Conservation (phyloP, 2,888 invertebrate genomes). For the Nephrotoma appendiculata region DNA sequence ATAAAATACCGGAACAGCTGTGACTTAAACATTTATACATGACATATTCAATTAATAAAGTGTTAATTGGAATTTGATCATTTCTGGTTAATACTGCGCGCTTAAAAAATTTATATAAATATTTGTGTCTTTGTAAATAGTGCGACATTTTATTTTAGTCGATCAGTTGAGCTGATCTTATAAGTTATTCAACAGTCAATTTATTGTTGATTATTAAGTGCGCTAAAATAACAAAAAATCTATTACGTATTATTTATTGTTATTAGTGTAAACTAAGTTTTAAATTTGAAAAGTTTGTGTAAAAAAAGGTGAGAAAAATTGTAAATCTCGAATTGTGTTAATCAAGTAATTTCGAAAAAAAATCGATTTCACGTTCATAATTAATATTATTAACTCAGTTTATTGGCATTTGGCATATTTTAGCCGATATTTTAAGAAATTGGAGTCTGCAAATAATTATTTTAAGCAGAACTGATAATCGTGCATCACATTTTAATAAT, state of each 20-base stretch:
- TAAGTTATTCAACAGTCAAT: neutral
- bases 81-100: neutral
- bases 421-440: neutral
- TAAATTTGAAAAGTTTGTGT: neutral
- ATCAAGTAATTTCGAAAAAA: neutral
- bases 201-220: neutral
- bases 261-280: neutral
- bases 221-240: neutral
- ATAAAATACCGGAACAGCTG: neutral
- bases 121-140: neutral
- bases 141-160: neutral
- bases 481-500: neutral
- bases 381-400: neutral
- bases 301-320: neutral
- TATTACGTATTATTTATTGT: neutral
- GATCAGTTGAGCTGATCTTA: neutral
- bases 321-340: too few species aligned
- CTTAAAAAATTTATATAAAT: neutral
- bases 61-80: neutral
- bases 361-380: neutral
- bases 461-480: neutral
- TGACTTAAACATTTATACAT: neutral
- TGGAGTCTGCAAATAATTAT: neutral
- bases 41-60: neutral
- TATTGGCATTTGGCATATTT: neutral